Base-by-base conservation (phyloP, 2,113 vertebrate species). In the Mobula birostris region DNA sequence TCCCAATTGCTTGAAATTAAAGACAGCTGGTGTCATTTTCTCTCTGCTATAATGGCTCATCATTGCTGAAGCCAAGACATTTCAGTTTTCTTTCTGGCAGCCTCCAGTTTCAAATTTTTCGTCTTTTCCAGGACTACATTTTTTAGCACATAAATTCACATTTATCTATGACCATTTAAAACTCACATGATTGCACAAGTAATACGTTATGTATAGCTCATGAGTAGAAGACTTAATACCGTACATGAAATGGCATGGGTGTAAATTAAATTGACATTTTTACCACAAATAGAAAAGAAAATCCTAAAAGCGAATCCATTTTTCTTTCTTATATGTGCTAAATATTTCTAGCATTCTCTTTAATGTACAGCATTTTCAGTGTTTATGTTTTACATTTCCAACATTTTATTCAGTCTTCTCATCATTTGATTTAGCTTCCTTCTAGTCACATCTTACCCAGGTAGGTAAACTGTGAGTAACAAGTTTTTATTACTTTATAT, bases 141-240 rank as follows among this genome's bases (percentile, higher is more conserved):
- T 24, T 58, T 32, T 9, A 19, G 19, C 61, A n/a, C 24, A 88
- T 7, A 63, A 63, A 1, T 1, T 63, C n/a, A n/a, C 11, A 88
- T 17, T 63, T 6, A 61, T 87, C 58, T 61, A 12, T n/a, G 27
- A 9, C 58, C 58, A 90, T 66, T 90, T 90, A 66, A 66, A 90
- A 66, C 58, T 90, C 85, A 90, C 83, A 88, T 63, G 83, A 63
- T 88, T 87, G 48, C 83, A 29, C 48, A 87, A 87, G n/a, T 66
- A 29, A 88, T 66, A 63, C 29, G 7, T 90, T 90, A 29, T 66
- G 14, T 66, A 2, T 61, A 66, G 29, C 61, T 17, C 29, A 66
- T 66, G 85, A 90, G n/a, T 88, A 29, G 58, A 88, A 68, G 63
- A 58, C 29, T 5, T 5, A 88, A 88, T 63, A 87, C 56, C 40